Evolutionary conservation across 2,888 invertebrate species (phyloP), one percentile per base, ranked within the genome.

Genomic region (Apocheima hispidaria): DNA sequence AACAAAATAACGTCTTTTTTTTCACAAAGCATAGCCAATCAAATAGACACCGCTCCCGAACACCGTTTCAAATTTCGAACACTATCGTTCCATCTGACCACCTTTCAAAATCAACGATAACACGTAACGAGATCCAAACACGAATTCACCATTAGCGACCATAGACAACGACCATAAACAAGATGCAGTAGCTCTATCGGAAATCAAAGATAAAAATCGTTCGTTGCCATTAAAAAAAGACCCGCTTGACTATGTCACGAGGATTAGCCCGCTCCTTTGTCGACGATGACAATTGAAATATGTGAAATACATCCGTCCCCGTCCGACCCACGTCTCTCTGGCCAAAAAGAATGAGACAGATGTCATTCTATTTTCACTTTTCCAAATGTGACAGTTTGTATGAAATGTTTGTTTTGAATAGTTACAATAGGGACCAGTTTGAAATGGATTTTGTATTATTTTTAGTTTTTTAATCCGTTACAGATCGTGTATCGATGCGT

Each of bases 381-480:
- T 87, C 86, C 86, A 89, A 90, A 35, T 90, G 89, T 90, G 90
- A 91, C 92, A 92, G 90, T 87, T 51, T 86, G 82, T 88, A 86
- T 88, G 88, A 87, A 86, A 87, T 88, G 87, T 90, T 89, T 91
- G 91, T 91, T 90, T 90, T 88, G 79, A 82, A 77, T 84, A 81
- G 79, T 64, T 78, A 86, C 83, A 88, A 88, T 83, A 9, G 82
- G 84, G 82, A 79, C 84, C 65, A 65, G 63, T 85, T 77, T 79
- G 75, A 80, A 61, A 86, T 82, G 78, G 72, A 75, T 81, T 79
- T 83, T 80, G 82, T 81, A 86, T 88, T 86, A 85, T 88, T 90
- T 87, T 85, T 82, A 70, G 81, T 84, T 87, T 86, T 87, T 87
- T 87, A 89, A 90, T 90, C 90, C 86, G 82, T 75, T 73, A 79